Evolutionary conservation across 2,888 invertebrate genomes (phyloP), one percentile per base, ranked within the genome.

Genomic region (Alloplasta piceator): DNA sequence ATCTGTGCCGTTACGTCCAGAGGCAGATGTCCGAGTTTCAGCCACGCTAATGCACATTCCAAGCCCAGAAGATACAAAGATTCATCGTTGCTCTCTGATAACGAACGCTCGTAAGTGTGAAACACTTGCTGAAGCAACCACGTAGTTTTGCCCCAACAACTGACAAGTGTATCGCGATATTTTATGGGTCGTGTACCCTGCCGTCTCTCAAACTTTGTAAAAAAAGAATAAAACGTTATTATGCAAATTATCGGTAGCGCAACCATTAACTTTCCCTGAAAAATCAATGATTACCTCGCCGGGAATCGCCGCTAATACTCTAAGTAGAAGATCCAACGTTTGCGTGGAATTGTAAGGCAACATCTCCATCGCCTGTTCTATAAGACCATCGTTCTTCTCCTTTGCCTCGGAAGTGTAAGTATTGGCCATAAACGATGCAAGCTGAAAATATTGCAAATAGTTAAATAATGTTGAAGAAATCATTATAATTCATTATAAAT

Each of bases 241-340:
- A 26, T 26, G 26, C 26, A 26, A 26, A 26, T 26, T 26, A 26
- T 26, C 26, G 26, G 26, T 2, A 26, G 26, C 3, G 26, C 26
- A 3, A 26, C 26, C 1, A 26, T 26, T 26, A 26, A 26, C 26
- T 26, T 26, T 26, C 3, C 26, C 3, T 26, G 26, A 26, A 2
- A 26, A 26, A 26, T 26, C 26, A 26, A 26, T 1, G 26, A 26
- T 93, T 93, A 97, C 97, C 94, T 98, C 98, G 93, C 96, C 97
- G 38, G 98, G 98, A 89, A 98, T 95, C 72, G 97, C 96, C 86
- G 96, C 96, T 12, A 98, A 93, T 50, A 98, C 96, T 93, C 97
- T 96, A 70, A 98, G 91, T 87, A 98, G 83, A 10, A 94, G 82
- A 95, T 95, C 94, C 94, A 95, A 78, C 94, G 93, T 84, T 94